These are phyloP conservation scores for Oxygymnocypris stewartii DNA, from an alignment of 2,113 vertebrate genomes.

Conservation along the genomic window DNA sequence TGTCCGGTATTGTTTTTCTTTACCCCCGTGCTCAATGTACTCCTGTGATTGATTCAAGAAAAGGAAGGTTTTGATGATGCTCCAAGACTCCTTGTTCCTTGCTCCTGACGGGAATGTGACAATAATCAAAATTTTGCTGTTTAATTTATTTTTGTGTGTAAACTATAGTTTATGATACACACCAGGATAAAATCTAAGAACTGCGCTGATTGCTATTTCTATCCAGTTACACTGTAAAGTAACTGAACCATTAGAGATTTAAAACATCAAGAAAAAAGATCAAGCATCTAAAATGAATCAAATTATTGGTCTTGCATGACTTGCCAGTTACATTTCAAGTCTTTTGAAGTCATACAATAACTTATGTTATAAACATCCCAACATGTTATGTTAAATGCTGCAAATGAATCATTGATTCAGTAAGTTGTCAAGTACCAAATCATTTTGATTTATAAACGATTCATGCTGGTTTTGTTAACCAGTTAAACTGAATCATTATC, in stretches of 20 bases:
- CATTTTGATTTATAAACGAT: background rate
- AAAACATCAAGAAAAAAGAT: background rate
- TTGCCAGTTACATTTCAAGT: background rate
- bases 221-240: background rate
- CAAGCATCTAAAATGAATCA: background rate
- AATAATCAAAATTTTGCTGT: too few relatives aligned
- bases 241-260: background rate
- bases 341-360: background rate
- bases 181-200: too few relatives aligned
- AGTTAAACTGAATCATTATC: background rate
- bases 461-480: background rate
- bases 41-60: too few relatives aligned
- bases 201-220: background rate
- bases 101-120: too few relatives aligned
- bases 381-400: background rate
- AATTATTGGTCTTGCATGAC: background rate
- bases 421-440: background rate
- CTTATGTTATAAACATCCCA: background rate
- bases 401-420: background rate
- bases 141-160: too few relatives aligned
- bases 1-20: too few relatives aligned
- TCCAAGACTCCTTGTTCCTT: too few relatives aligned
- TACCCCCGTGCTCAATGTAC: too few relatives aligned
- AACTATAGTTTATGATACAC: too few relatives aligned
- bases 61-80: too few relatives aligned